phyloP scores from a whole-genome alignment of 2,888 invertebrate species.

The Sesamia inferens region DNA sequence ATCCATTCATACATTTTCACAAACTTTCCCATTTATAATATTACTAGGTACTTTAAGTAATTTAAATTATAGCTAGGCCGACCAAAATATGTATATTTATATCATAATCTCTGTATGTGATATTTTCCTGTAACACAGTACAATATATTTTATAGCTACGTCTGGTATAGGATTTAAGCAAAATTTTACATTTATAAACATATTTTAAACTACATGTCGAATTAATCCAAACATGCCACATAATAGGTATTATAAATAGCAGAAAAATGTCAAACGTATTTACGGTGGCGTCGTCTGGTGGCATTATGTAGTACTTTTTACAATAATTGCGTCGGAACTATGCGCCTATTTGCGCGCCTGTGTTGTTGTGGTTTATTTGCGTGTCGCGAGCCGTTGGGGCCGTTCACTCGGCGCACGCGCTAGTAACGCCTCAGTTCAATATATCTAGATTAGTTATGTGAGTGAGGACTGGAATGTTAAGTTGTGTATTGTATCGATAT shows the following conservation, averaged over 20 bases:
- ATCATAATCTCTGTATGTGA: too few species aligned
- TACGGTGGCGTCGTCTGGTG: slow-evolving; percentile 42
- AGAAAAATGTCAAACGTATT: slow-evolving; percentile 53
- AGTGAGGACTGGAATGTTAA: slow-evolving; percentile 38
- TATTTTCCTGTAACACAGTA: background rate
- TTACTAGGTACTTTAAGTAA: too few species aligned
- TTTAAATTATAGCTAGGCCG: too few species aligned
- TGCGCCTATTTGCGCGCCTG: slow-evolving; percentile 80
- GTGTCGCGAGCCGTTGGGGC: slow-evolving; percentile 85
- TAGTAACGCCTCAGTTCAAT: slow-evolving; percentile 56
- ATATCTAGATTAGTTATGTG: slow-evolving; percentile 51
- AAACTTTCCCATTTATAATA: too few species aligned
- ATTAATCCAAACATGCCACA: slow-evolving; percentile 30
- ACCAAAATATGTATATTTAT: too few species aligned
- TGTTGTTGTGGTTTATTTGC: slow-evolving; percentile 82
- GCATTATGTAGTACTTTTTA: slow-evolving; percentile 68
- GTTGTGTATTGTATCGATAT: background rate
- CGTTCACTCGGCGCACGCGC: slow-evolving; percentile 81
- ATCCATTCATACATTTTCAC: too few species aligned
- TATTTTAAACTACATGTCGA: slow-evolving; percentile 26
- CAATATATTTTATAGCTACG: background rate
- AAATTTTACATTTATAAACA: slow-evolving; percentile 20
- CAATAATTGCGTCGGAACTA: slow-evolving; percentile 74
- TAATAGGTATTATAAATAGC: slow-evolving; percentile 33
- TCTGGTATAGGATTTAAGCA: too few species aligned